phyloP scores from a whole-genome alignment of 2,888 invertebrate genomes.

The Cetonia aurata region DNA sequence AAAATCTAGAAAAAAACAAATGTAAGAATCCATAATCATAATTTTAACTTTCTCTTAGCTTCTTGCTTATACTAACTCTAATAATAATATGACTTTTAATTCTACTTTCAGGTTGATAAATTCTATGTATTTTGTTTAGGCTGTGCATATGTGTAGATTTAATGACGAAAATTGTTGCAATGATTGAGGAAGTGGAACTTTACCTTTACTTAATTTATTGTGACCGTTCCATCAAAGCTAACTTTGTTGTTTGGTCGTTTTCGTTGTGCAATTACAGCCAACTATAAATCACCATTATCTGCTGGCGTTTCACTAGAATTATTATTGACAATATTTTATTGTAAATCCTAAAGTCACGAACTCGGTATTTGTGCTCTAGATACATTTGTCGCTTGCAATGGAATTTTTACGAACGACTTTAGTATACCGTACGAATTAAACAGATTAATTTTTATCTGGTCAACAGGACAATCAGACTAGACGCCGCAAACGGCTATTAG shows the following conservation, averaged over 20 bases:
- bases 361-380: constrained; percentile 36
- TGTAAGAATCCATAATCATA: no score
- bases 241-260: constrained; percentile 2
- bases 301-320: constrained; percentile 15
- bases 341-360: constrained; percentile 45
- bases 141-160: no score
- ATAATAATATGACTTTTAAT: no score
- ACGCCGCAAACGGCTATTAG: no score
- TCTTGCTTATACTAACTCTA: no score
- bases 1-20: no score
- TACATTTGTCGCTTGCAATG: constrained; percentile 23
- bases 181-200: constrained; percentile 3
- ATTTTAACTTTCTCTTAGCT: no score
- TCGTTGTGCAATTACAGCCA: constrained; percentile 31
- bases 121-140: no score
- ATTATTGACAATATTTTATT: constrained; percentile 28
- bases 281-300: constrained; percentile 40
- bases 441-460: neutral
- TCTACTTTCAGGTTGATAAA: no score
- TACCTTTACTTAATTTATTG: constrained; percentile 10
- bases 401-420: constrained; percentile 33
- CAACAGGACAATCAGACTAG: no score
- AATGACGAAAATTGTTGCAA: no score
- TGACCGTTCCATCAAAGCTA: constrained; percentile 5
- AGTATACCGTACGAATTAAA: constrained; percentile 2